Evolutionary conservation across 2,797 vertebrate genomes (phyloP), one percentile per base, ranked within the genome.

Genomic region (Odontamblyopus rebecca): DNA sequence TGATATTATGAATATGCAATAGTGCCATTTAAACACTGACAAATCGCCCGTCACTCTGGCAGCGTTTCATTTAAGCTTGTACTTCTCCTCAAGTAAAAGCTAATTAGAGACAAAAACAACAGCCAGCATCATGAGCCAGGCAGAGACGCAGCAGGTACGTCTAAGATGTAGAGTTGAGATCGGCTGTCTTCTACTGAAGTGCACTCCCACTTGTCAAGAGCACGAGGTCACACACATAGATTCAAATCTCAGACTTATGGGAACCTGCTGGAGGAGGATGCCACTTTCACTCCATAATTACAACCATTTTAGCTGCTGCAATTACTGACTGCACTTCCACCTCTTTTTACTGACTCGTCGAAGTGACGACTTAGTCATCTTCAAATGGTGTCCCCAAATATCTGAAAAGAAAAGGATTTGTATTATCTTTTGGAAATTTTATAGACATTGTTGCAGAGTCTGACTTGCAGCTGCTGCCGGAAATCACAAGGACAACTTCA

Each of bases 321-420:
- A 91, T 90, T 86, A 87, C 70, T 60, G 27, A 86, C 80, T 79
- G 78, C 76, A 77, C 86, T 88, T 88, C 83, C 88, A 82, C 78
- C 86, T 35, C 82, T 83, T 80, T 84, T 73, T 82, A 76, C 85
- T 38, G 35, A 38, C 8, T 38, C 35, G 84, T 90, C 85, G 87
- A 85, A 84, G 56, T 80, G 54, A 85, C 74, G 76, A 80, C 60
- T 83, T 80, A 81, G 75, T 84, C 35, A 62, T 35, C 76, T 78
- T 69, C 73, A 27, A 57, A 48, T 72, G 80, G 85, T 77, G 75
- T 74, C 84, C 80, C 80, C 65, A 67, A 77, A 83, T 77, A 81
- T 18, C 70, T 84, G 79, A 82, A 90, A 86, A 78, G 73, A 51
- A 50, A 71, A 19, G 51, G 65, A 76, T 77, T 23, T 67, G 66